phyloP scores from a whole-genome alignment of 2,888 invertebrate genomes.

The Pseudanteris insignis region DNA sequence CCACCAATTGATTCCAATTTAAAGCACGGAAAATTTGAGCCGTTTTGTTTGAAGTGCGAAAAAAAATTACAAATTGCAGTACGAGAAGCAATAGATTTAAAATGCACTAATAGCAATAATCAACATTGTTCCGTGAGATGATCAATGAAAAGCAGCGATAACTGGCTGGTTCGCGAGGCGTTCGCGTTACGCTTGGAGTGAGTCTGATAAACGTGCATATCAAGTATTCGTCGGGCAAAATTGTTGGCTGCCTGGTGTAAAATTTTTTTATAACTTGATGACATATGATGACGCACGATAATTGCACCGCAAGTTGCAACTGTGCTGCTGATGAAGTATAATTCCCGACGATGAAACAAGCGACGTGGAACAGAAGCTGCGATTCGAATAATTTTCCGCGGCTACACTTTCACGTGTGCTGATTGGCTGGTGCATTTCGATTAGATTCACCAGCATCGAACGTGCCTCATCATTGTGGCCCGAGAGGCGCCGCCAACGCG shows the following conservation, averaged over 20 bases:
- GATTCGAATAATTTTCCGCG: constrained; percentile 53
- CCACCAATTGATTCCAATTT: too few relatives aligned
- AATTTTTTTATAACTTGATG: constrained; percentile 26
- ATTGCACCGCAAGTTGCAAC: constrained; percentile 22
- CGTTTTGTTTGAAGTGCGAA: too few relatives aligned
- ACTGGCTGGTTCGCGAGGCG: too few relatives aligned
- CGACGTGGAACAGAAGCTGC: constrained; percentile 29
- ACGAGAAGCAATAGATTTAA: too few relatives aligned
- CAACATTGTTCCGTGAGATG: too few relatives aligned
- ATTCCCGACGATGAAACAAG: constrained; percentile 22
- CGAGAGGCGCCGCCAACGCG: constrained; percentile 8
- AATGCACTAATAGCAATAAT: too few relatives aligned
- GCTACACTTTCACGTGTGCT: constrained; percentile 58
- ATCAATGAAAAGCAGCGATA: too few relatives aligned
- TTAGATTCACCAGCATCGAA: constrained; percentile 32
- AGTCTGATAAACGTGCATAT: too few relatives aligned
- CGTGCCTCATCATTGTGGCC: constrained; percentile 30
- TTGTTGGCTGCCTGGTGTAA: not conserved
- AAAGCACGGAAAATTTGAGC: too few relatives aligned
- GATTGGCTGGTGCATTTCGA: constrained; percentile 52
- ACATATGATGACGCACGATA: constrained; percentile 38
- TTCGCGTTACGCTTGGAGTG: too few relatives aligned
- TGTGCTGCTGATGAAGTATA: constrained; percentile 18
- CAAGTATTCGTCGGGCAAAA: not conserved
- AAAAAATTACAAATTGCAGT: too few relatives aligned